A percentile compares a stretch with the other conserved stretches of the same genome.
Conservation (phyloP, 1,140 invertebrate species). For the Brachionus koreanus region DNA sequence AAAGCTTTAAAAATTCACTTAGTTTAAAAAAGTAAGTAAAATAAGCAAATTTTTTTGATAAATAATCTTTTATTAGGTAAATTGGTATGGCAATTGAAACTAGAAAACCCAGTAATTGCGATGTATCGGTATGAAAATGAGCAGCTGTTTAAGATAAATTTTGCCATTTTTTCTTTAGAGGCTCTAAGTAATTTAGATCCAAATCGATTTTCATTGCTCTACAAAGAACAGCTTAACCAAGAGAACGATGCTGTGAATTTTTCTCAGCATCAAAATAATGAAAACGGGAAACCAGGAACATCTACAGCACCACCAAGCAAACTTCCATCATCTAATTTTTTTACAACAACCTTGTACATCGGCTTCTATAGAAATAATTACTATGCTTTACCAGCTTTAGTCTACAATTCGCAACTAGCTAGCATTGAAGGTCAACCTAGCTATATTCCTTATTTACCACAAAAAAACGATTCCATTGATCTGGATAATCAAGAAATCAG, state of each 20-base stretch:
- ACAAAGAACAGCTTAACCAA: constrained; percentile 52
- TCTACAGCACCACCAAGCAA: background rate
- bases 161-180: constrained; percentile 79
- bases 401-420: constrained; percentile 1
- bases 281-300: background rate
- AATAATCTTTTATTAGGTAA: constrained; percentile 51
- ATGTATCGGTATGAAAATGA: constrained; percentile 71
- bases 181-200: constrained; percentile 70
- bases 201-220: constrained; percentile 51
- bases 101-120: constrained; percentile 82
- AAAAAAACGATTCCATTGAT: background rate
- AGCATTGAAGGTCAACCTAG: background rate
- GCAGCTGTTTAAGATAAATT: constrained; percentile 77
- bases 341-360: constrained; percentile 83
- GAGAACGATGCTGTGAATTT: constrained; percentile 52
- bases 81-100: constrained; percentile 77
- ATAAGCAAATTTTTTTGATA: constrained; percentile 6
- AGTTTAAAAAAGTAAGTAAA: too few relatives aligned
- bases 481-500: background rate
- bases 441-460: background rate
- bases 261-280: constrained; percentile 49
- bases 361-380: constrained; percentile 80
- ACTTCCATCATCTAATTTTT: constrained; percentile 45
- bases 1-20: too few relatives aligned
- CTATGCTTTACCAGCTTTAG: constrained; percentile 80